Evolutionary conservation across 2,113 vertebrate genomes (phyloP), one percentile per base, ranked within the genome.

Genomic region (Scartelaos histophorus): DNA sequence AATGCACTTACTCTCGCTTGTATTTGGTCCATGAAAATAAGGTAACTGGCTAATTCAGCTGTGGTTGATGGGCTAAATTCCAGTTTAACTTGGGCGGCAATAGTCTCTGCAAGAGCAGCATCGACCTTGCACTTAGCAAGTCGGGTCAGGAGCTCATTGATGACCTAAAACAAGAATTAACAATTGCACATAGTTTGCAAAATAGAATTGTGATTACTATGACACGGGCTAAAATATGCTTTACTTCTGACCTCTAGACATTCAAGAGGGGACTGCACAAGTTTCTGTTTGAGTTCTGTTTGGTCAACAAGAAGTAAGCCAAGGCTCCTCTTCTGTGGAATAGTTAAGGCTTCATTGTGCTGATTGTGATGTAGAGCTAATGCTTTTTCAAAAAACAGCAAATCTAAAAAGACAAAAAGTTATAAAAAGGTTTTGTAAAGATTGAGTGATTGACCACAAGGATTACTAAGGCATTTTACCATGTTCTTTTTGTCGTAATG

Each of bases 281-380:
- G 82, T 61, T 92, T 94, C 51, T 92, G 84, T 87, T 94, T 95
- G 19, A 96, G 87, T 72, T 85, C 85, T 54, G 91, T 93, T 22
- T 93, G 92, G 80, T 96, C 94, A 49, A 97, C 92, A 13, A 96
- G 85, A 72, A 97, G 86, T 74, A 96, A 79, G 38, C 96, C 96
- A 5, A 95, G 83, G 24, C 91, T 83, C 67, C 86, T 94, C 73
- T 83, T 93, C 71, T 91, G 86, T 45, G 67, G 91, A 69, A 97
- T 89, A 54, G 89, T 88, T 5, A 90, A 12, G 10, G 92, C 91
- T 11, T 95, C 92, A 34, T 92, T 87, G 53, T 94, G 93, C 74
- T 96, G 82, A 7, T 70, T 80, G 82, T 95, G 91, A 70, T 96
- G 94, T 70, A 92, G 94, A 79, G 94, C 85, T 64, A 97, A 89